Evolutionary conservation across 2,888 invertebrate species (phyloP).

Genomic region (Eucriotettix oculatus): DNA sequence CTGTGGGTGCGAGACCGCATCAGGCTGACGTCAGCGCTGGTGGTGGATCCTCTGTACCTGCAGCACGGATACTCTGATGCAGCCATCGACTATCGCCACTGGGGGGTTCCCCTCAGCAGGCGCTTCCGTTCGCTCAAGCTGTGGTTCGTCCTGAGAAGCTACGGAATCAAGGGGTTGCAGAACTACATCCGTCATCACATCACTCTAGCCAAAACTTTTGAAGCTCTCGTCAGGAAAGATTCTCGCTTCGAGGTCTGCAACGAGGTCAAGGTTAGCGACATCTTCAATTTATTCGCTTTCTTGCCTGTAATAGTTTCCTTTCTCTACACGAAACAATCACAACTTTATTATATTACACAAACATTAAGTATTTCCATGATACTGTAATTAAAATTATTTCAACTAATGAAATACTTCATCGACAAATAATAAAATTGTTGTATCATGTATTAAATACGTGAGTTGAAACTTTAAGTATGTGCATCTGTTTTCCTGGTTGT

Average conservation of each 20-base stretch:
- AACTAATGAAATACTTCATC: too few species aligned
- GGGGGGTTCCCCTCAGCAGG: slow-evolving; percentile 92
- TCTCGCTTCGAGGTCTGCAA: slow-evolving; percentile 81
- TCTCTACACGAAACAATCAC: too few species aligned
- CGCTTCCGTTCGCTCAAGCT: slow-evolving; percentile 89
- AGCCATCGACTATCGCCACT: slow-evolving; percentile 86
- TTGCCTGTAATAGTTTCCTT: too few species aligned
- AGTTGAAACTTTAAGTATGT: too few species aligned
- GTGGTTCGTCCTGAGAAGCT: slow-evolving; percentile 92
- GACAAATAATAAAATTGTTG: too few species aligned
- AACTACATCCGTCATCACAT: slow-evolving; percentile 86
- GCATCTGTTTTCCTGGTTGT: too few species aligned
- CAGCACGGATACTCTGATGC: slow-evolving; percentile 91
- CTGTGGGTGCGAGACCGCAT: slow-evolving; percentile 90
- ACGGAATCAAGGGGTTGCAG: slow-evolving; percentile 86
- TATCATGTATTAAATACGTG: too few species aligned
- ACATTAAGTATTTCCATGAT: too few species aligned
- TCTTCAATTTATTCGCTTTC: neutral
- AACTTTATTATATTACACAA: too few species aligned
- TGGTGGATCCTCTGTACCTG: slow-evolving; percentile 94
- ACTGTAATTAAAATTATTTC: too few species aligned
- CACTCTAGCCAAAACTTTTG: slow-evolving; percentile 77
- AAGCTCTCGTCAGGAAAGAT: slow-evolving; percentile 62
- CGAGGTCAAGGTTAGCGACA: slow-evolving; percentile 59
- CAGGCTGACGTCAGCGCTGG: slow-evolving; percentile 83